phyloP scores from a whole-genome alignment of 2,888 invertebrate species.

The Gasteruption jaculator region DNA sequence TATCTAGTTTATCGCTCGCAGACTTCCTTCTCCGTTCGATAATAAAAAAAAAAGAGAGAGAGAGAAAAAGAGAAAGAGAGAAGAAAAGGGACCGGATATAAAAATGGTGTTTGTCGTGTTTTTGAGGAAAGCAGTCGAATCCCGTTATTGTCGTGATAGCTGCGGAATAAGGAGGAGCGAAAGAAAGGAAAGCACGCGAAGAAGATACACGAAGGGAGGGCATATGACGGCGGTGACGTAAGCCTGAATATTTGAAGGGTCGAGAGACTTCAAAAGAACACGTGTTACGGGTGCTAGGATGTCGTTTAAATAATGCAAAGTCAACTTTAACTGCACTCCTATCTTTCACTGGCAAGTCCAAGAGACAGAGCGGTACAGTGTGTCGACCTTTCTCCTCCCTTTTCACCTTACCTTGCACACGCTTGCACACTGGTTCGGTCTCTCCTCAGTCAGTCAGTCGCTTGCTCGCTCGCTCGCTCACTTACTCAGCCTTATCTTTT shows the following conservation, averaged over 20 bases:
- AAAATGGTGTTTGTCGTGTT: slow-evolving; percentile 6
- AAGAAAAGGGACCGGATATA: too few species aligned
- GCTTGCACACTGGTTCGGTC: slow-evolving; percentile 5
- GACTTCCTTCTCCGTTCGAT: too few species aligned
- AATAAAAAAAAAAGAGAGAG: too few species aligned
- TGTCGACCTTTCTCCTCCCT: slow-evolving; percentile 12
- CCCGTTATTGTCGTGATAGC: slow-evolving; percentile 6
- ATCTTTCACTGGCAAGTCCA: slow-evolving; percentile 23
- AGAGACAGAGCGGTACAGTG: too few species aligned
- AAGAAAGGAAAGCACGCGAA: slow-evolving; percentile 7
- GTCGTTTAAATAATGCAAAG: slow-evolving; percentile 51
- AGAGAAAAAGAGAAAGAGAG: too few species aligned
- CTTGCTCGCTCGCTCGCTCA: slow-evolving; percentile 18
- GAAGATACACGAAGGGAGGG: slow-evolving; percentile 31
- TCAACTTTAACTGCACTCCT: slow-evolving; percentile 44
- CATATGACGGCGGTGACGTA: slow-evolving; percentile 51
- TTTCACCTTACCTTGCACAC: slow-evolving; percentile 4
- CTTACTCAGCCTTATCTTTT: slow-evolving; percentile 1
- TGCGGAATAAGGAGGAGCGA: slow-evolving; percentile 2
- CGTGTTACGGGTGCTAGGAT: slow-evolving; percentile 49
- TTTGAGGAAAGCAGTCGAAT: slow-evolving; percentile 4
- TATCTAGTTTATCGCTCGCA: too few species aligned
- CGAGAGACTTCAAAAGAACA: slow-evolving; percentile 51
- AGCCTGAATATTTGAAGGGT: slow-evolving; percentile 50
- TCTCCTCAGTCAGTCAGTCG: background rate